phyloP scores from a whole-genome alignment of 64 coral and sea anemone genomes.

The Cladopsammia gracilis region DNA sequence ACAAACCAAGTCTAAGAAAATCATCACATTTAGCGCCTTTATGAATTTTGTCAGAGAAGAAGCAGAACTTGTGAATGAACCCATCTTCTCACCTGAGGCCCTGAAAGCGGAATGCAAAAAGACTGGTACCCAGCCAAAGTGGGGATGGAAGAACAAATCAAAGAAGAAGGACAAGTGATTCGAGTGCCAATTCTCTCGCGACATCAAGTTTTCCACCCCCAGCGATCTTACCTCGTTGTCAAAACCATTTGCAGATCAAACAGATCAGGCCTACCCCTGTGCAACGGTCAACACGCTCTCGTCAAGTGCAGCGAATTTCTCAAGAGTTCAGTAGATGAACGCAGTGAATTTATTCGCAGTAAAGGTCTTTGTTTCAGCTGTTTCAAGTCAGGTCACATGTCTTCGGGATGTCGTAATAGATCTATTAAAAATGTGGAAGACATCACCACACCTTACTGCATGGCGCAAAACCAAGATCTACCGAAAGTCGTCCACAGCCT shows the following conservation, averaged over 20 bases:
- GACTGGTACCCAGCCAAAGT: constrained; percentile 5
- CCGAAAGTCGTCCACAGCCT: too few species aligned
- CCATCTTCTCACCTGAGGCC: constrained; percentile 66
- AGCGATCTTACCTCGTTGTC: background rate
- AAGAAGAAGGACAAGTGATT: background rate
- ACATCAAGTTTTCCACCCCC: background rate
- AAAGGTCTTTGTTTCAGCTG: constrained; percentile 50
- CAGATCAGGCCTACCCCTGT: background rate
- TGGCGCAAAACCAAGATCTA: too few species aligned
- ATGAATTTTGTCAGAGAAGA: constrained; percentile 52
- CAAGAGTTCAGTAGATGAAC: background rate
- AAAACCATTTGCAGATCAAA: constrained; percentile 24
- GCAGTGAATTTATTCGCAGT: constrained; percentile 19
- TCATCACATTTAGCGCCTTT: constrained; percentile 13
- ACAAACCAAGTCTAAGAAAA: background rate
- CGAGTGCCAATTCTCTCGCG: background rate
- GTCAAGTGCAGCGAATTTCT: constrained; percentile 17
- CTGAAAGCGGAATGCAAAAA: constrained; percentile 33
- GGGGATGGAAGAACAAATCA: constrained; percentile 17
- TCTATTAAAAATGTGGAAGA: constrained; percentile 43
- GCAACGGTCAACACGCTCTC: background rate
- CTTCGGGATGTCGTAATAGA: constrained; percentile 41
- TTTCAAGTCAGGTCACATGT: constrained; percentile 48
- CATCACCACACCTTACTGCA: constrained; percentile 40
- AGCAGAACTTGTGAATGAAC: constrained; percentile 43